These are phyloP conservation scores for Xestobium rufovillosum DNA, from an alignment of 2,888 invertebrate species.

Conservation along the genomic window DNA sequence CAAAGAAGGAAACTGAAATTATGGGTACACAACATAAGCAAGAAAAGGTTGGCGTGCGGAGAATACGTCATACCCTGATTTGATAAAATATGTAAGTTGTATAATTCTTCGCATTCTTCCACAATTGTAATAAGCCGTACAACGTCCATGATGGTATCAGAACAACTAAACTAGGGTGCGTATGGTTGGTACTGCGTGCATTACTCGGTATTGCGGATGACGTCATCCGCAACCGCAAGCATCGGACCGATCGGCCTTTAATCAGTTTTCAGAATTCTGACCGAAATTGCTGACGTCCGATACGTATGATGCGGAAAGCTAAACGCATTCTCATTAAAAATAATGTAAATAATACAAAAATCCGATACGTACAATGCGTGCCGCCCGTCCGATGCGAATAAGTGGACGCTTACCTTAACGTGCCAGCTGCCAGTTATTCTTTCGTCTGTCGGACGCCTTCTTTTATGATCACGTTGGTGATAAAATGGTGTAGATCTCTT, in stretches of 20 bases:
- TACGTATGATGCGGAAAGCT: not conserved
- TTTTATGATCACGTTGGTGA: too few relatives aligned
- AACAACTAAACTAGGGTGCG: not conserved
- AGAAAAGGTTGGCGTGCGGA: too few relatives aligned
- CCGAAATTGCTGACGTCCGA: constrained; percentile 2
- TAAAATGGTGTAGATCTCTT: too few relatives aligned
- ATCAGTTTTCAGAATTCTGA: not conserved
- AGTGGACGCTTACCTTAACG: constrained; percentile 3
- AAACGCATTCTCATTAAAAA: not conserved
- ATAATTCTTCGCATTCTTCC: constrained; percentile 1
- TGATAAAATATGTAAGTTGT: too few relatives aligned
- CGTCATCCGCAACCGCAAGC: too few relatives aligned
- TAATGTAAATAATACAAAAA: not conserved
- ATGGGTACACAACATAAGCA: too few relatives aligned
- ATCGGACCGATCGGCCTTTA: not conserved
- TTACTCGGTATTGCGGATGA: too few relatives aligned
- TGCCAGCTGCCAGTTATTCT: too few relatives aligned
- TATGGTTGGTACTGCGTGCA: not conserved
- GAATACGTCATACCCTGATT: too few relatives aligned
- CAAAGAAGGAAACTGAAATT: too few relatives aligned
- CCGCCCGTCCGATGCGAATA: not conserved
- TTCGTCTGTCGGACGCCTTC: too few relatives aligned
- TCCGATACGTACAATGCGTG: constrained; percentile 1
- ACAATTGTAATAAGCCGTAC: not conserved
- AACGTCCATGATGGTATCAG: not conserved